Evolutionary conservation across 2,113 vertebrate genomes (phyloP), one percentile per base, ranked within the genome.

Genomic region (Piprites chloris): DNA sequence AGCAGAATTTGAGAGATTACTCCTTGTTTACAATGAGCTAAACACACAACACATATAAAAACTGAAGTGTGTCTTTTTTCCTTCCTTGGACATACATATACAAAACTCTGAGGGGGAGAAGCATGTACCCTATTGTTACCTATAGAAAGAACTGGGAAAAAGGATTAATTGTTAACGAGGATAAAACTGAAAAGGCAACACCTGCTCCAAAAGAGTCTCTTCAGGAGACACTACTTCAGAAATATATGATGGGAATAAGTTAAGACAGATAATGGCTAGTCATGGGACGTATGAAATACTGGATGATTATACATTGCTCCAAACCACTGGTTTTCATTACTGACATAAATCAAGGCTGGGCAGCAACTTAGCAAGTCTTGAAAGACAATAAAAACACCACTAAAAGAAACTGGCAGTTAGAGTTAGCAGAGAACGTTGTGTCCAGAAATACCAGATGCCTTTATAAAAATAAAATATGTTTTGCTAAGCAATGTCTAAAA

Each of bases 331-430:
- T 86, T 96, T 96, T 94, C 90, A 92, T 91, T 91, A 76, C 77
- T 55, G 46, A 68, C 50, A 92, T 87, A 95, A 94, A 92, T 93
- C 91, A 94, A 92, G 42, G 71, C 49, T 87, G 77, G 67, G 37
- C 8, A 6, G 41, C 55, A 91, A 55, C 35, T 79, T 58, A 92
- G 65, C 56, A 86, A 91, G 58, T 75, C 76, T 71, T 80, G 69
- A 90, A 95, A 96, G 76, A 96, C 76, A 96, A 73, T 80, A 73
- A 90, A 96, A 95, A 77, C 62, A 85, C n/a, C n/a, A 67, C 26
- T 55, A 46, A 89, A 95, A 95, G 74, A 88, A 83, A 21, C n/a
- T 63, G 63, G 56, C 47, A 86, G 44, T 85, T 71, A 67, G 13
- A 66, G 41, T 82, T 84, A 65, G 58, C 77, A 85, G 39, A 88